phyloP scores from a whole-genome alignment of 2,797 vertebrate species.

The Cirrhinus mrigala region DNA sequence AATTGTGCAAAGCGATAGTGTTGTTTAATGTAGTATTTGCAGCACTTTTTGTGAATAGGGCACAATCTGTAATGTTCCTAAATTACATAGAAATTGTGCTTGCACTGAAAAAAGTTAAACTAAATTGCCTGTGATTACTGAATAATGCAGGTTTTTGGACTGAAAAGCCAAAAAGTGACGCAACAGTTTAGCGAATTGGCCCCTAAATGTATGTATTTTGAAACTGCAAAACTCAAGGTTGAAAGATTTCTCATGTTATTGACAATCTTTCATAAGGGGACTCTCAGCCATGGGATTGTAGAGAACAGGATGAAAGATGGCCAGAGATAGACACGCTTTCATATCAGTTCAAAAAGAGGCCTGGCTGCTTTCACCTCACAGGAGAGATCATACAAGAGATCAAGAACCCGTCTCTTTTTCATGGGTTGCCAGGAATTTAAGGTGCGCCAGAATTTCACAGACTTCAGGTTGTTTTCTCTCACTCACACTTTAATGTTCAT shows the following conservation, averaged over 20 bases:
- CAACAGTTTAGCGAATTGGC: background rate
- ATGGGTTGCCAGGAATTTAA: constrained; percentile 28
- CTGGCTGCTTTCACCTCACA: constrained; percentile 45
- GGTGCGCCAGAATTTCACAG: constrained; percentile 27
- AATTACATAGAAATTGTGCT: background rate
- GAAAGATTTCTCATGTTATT: constrained; percentile 1
- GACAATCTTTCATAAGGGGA: constrained; percentile 24
- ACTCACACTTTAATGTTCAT: constrained; percentile 35
- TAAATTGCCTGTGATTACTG: background rate
- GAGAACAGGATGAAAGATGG: constrained; percentile 47
- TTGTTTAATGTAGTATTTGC: too few relatives aligned
- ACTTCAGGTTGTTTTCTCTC: constrained; percentile 16
- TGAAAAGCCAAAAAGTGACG: background rate
- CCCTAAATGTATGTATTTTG: background rate
- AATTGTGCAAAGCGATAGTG: background rate
- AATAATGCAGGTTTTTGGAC: background rate
- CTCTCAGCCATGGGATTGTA: constrained; percentile 28
- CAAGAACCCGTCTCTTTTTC: constrained; percentile 44
- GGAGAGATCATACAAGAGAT: constrained; percentile 47
- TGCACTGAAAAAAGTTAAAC: background rate
- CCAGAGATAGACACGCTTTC: constrained; percentile 50
- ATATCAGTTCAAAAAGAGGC: constrained; percentile 53
- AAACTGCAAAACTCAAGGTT: background rate
- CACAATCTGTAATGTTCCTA: background rate
- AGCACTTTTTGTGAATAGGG: background rate